Base-by-base conservation (phyloP, 2,113 vertebrate genomes). In the Rhadina sibilatrix region DNA sequence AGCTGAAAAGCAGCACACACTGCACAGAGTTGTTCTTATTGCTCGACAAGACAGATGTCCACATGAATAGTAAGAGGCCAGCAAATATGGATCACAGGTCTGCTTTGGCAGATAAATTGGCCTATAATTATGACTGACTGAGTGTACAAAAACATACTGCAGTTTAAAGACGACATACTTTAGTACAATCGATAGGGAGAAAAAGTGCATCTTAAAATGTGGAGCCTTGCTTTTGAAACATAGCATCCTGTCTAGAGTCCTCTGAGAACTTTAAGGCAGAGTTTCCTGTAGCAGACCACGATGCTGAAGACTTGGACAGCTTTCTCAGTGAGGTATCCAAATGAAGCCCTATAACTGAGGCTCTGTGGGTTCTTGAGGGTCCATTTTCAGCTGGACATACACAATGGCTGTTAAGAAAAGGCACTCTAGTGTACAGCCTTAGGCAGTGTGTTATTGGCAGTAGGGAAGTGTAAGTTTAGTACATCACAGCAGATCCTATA, bases 381-480 rank as follows among this genome's bases (percentile, higher is more conserved):
- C 98, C 97, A 87, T 97, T 97, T 98, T 96, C 96, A 94, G 96
- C 93, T 95, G 97, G 97, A 97, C 94, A 71, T 97, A 96, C 93
- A 96, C 57, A 91, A 98, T 98, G 98, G 98, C 97, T 98, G 97
- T 98, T 98, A 98, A 97, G 98, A 98, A 98, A 99, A 99, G 99
- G 99, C 99, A 99, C 99, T 99, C 97, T 97, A 98, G 98, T 98
- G 98, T 97, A 94, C 93, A 96, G 97, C 98, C 96, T 96, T 97
- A 98, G 98, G 98, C 98, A 98, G 98, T 98, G 98, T 98, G 97
- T 98, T 98, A 98, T 96, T 98, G 98, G 98, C 98, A 97, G 98
- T 98, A 96, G 96, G 91, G 94, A 82, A 93, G 90, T 97, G 80
- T 70, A 97, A 98, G 61, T 90, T 98, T 96, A 98, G 96, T 96